Evolutionary conservation across 2,797 vertebrate genomes (phyloP).

Genomic region (Falco peregrinus): DNA sequence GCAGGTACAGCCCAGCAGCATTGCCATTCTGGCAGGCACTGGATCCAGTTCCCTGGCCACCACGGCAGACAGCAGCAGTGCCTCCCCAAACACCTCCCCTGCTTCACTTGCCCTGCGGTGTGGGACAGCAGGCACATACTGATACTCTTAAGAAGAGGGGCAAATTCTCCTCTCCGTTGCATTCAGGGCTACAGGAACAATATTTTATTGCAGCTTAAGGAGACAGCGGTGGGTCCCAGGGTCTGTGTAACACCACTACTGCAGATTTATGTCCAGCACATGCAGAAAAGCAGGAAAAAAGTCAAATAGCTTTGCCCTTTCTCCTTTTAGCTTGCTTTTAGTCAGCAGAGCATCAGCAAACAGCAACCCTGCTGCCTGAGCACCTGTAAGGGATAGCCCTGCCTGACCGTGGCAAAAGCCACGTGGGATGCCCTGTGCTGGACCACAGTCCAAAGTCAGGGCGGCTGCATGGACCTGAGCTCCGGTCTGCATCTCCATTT

Average conservation of each 20-base stretch:
- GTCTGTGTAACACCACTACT: accelerated
- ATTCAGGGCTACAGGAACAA: background rate
- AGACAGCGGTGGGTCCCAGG: accelerated
- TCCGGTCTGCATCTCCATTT: background rate
- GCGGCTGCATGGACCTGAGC: accelerated
- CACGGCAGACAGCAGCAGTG: accelerated
- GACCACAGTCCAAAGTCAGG: background rate
- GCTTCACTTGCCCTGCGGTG: accelerated
- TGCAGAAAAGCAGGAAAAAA: accelerated
- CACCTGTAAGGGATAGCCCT: accelerated
- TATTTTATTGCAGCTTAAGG: background rate
- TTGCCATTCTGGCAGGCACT: accelerated
- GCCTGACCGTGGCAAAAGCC: accelerated
- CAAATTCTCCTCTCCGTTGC: accelerated
- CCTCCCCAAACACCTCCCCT: accelerated
- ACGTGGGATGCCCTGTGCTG: accelerated
- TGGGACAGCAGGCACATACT: background rate
- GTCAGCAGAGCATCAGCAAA: background rate
- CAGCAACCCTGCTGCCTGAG: too few relatives aligned
- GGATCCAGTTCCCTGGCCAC: background rate
- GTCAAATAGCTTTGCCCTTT: background rate
- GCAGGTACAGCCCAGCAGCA: background rate
- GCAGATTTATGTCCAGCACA: accelerated
- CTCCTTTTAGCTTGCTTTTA: background rate
- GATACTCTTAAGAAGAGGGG: accelerated